Conservation (phyloP, 2,888 invertebrate genomes). For the Syrphus vitripennis region DNA sequence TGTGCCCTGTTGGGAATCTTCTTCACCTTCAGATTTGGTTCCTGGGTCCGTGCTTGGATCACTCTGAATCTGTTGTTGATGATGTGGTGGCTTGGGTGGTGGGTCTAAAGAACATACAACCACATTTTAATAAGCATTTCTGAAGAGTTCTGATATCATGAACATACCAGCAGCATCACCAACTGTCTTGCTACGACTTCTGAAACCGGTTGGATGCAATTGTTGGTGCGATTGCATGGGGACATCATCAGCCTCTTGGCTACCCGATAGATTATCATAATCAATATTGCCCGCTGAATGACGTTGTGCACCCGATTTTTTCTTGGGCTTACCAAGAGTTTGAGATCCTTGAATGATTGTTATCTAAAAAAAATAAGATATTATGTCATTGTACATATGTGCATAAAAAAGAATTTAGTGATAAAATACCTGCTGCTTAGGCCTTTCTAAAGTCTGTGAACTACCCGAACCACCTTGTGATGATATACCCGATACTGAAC, state of each 20-base stretch:
- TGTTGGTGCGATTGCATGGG: slow-evolving; percentile 79
- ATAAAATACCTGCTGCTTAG: slow-evolving; percentile 83
- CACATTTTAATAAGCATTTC: background rate
- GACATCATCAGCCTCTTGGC: slow-evolving; percentile 88
- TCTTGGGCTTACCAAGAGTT: slow-evolving; percentile 91
- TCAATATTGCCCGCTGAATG: slow-evolving; percentile 93
- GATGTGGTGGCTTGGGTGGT: slow-evolving; percentile 79
- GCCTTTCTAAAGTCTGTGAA: slow-evolving; percentile 85
- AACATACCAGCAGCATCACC: slow-evolving; percentile 89
- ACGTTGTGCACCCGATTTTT: slow-evolving; percentile 88
- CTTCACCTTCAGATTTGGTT: slow-evolving; percentile 93
- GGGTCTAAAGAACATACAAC: slow-evolving; percentile 44
- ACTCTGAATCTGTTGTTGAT: slow-evolving; percentile 79
- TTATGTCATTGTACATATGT: background rate
- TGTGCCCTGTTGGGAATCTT: slow-evolving; percentile 88
- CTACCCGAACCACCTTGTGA: slow-evolving; percentile 81
- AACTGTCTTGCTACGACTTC: slow-evolving; percentile 94
- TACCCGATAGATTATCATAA: slow-evolving; percentile 89
- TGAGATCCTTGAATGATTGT: slow-evolving; percentile 89
- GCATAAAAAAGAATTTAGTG: background rate
- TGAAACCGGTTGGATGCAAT: slow-evolving; percentile 82
- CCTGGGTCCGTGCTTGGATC: slow-evolving; percentile 86
- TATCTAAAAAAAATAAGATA: slow-evolving; percentile 79
- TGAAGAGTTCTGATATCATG: slow-evolving; percentile 65
- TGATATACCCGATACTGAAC: slow-evolving; percentile 81